A percentile compares a stretch with the other conserved stretches of the same genome.
These are phyloP conservation scores for Corapipo altera DNA, from an alignment of 2,113 vertebrate genomes.

Conservation along the genomic window DNA sequence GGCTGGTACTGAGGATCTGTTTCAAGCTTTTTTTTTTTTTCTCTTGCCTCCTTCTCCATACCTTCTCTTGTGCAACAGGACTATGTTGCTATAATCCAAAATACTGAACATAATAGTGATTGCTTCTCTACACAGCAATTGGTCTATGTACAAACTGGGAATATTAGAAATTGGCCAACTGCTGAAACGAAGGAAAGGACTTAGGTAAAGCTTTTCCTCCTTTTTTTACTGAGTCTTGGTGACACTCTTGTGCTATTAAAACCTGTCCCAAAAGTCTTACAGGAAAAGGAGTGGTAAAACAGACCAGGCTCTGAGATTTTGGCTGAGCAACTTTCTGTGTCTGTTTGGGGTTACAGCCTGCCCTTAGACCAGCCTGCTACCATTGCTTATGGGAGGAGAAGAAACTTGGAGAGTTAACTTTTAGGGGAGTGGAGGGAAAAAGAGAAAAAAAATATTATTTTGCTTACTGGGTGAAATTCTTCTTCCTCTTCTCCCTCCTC, in stretches of 20 bases:
- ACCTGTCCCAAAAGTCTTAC: not conserved
- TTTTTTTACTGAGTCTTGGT: not conserved
- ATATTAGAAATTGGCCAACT: not conserved
- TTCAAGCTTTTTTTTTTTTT: not conserved
- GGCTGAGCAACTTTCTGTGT: not conserved
- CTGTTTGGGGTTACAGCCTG: not conserved
- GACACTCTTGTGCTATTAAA: not conserved
- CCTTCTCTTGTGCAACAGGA: not conserved
- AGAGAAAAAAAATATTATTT: not conserved
- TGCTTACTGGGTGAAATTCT: slow-evolving; percentile 35
- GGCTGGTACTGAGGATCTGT: not conserved
- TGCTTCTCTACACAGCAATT: not conserved
- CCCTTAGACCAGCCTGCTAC: not conserved
- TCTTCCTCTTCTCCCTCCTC: slow-evolving; percentile 11
- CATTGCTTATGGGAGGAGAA: not conserved
- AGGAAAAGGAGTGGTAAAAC: not conserved
- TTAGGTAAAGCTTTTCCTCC: not conserved
- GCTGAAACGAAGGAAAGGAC: not conserved
- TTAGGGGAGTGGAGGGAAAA: not conserved
- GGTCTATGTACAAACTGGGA: not conserved
- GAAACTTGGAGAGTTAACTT: slow-evolving; percentile 13
- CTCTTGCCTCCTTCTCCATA: not conserved
- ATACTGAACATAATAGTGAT: not conserved
- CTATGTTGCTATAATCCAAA: not conserved
- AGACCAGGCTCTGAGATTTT: not conserved